Conservation (phyloP, 2,888 invertebrate species). For the Drosophila putrida region DNA sequence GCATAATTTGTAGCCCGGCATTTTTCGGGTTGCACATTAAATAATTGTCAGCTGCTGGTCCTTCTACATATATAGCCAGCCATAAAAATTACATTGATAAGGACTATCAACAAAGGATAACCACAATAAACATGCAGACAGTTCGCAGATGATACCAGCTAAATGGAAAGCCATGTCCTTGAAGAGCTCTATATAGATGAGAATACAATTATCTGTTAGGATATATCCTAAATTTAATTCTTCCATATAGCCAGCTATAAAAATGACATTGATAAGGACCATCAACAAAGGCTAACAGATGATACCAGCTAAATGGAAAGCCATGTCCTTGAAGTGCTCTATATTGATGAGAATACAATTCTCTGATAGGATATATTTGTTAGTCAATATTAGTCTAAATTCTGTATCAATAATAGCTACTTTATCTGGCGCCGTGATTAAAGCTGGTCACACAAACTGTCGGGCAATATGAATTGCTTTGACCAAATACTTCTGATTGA, state of each 20-base stretch:
- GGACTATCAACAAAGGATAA: conserved; percentile 18
- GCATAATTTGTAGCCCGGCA: conserved; percentile 37
- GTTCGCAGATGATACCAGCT: not conserved
- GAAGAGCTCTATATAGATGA: too few species aligned
- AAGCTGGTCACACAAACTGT: not conserved
- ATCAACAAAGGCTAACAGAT: conserved; percentile 12
- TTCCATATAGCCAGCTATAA: conserved; percentile 29
- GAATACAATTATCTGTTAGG: too few species aligned
- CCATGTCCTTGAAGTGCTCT: too few species aligned
- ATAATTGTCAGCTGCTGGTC: conserved; percentile 48
- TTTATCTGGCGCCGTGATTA: not conserved
- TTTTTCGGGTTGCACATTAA: conserved; percentile 28
- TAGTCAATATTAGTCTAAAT: too few species aligned
- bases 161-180: not conserved
- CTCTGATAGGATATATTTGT: not conserved
- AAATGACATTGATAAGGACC: conserved; percentile 37
- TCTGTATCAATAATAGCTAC: too few species aligned
- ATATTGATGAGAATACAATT: too few species aligned
- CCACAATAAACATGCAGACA: not conserved
- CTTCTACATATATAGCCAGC: not conserved
- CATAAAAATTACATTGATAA: conserved; percentile 44
- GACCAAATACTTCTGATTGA: not conserved
- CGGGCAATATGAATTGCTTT: not conserved
- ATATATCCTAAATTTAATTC: not conserved
- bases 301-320: not conserved